phyloP scores from a whole-genome alignment of 2,797 vertebrate species.

The Vultur gryphus region DNA sequence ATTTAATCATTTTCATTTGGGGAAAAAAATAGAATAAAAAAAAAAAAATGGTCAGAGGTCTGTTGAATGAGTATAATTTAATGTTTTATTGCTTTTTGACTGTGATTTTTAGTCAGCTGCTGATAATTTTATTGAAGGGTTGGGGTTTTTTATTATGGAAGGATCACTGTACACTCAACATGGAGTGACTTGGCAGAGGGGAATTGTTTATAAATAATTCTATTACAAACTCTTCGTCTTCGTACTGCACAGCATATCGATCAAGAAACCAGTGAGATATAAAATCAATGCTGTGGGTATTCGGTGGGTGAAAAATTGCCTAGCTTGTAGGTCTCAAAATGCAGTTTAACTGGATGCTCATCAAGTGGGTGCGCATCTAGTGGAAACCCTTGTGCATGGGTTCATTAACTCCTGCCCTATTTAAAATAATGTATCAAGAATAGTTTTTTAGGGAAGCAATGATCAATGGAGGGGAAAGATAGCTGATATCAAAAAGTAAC shows the following conservation, averaged over 20 bases:
- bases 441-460: background rate
- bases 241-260: background rate
- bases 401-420: background rate
- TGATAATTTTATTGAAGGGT: background rate
- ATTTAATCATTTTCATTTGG: background rate
- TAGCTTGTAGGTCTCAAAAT: background rate
- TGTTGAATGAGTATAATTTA: background rate
- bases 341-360: background rate
- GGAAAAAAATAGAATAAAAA: background rate
- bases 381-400: background rate
- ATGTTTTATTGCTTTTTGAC: background rate
- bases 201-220: slow-evolving; percentile 31
- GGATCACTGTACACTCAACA: background rate
- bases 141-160: background rate
- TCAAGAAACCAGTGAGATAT: background rate
- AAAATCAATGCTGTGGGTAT: background rate
- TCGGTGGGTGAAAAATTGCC: background rate
- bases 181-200: background rate
- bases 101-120: background rate
- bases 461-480: background rate
- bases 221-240: background rate
- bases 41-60: background rate
- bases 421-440: background rate
- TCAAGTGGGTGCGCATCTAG: background rate
- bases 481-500: background rate